Conservation (phyloP, 2,113 vertebrate genomes). For the Anarrhichthys ocellatus region DNA sequence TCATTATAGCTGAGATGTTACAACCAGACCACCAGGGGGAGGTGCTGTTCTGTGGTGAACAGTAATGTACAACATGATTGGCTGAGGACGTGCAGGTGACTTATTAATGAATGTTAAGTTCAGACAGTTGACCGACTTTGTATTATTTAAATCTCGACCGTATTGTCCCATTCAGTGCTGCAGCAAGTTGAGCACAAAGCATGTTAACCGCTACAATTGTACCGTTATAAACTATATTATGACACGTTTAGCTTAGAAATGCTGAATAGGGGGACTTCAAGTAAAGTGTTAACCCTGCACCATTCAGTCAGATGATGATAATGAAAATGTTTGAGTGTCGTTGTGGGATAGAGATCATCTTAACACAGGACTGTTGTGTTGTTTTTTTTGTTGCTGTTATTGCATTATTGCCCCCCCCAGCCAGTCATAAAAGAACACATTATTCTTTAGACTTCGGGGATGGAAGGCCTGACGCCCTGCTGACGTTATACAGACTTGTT, state of each 20-base stretch:
- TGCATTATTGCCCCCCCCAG: too few species aligned
- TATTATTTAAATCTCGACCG: too few species aligned
- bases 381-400: background rate
- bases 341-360: background rate
- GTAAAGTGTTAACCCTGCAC: background rate
- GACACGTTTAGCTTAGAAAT: background rate
- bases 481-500: background rate
- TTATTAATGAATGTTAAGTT: background rate
- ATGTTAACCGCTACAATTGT: too few species aligned
- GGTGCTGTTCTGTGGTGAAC: background rate
- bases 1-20: background rate
- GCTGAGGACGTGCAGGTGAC: background rate
- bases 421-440: background rate
- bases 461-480: background rate
- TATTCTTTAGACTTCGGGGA: background rate
- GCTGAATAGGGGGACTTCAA: background rate
- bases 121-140: too few species aligned
- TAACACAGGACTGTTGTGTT: conserved; percentile 25
- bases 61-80: background rate
- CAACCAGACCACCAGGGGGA: conserved; percentile 44
- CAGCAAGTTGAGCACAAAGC: too few species aligned
- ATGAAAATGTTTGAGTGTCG: background rate
- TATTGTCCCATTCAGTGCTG: too few species aligned
- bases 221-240: background rate
- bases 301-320: conserved; percentile 33